A percentile compares a stretch with the other conserved stretches of the same genome.
These are phyloP conservation scores for Tenualosa thibaudeaui DNA, from an alignment of 2,797 vertebrate species.

Conservation along the genomic window DNA sequence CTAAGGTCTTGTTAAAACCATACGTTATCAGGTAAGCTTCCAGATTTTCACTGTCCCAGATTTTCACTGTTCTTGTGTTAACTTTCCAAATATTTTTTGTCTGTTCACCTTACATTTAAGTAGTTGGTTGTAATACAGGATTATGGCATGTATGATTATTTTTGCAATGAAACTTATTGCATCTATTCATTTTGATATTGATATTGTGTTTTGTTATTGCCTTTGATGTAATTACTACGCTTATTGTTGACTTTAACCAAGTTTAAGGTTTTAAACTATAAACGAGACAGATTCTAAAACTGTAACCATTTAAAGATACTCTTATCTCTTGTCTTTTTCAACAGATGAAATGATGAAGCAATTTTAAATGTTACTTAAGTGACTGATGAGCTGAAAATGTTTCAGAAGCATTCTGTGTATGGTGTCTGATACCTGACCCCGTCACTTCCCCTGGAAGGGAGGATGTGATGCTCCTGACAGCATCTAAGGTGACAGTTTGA, in stretches of 20 bases:
- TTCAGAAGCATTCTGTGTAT: background rate
- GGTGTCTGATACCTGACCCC: background rate
- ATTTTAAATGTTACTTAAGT: background rate
- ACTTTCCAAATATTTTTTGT: too few species aligned
- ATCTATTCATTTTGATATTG: too few species aligned
- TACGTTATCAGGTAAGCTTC: background rate
- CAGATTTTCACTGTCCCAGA: background rate
- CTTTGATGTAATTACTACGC: too few species aligned
- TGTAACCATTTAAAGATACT: background rate
- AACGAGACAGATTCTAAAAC: background rate
- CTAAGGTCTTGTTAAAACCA: background rate
- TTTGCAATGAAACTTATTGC: too few species aligned
- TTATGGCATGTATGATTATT: too few species aligned
- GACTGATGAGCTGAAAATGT: background rate
- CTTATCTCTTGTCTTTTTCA: background rate
- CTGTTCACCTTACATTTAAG: too few species aligned
- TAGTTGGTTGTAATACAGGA: too few species aligned
- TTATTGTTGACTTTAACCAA: too few species aligned
- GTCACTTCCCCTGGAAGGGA: background rate
- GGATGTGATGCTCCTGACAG: constrained; percentile 6
- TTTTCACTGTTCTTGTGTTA: too few species aligned
- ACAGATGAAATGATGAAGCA: too few species aligned
- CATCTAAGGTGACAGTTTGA: background rate
- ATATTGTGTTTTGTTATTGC: too few species aligned
- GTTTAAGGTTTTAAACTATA: too few species aligned